A percentile compares a stretch with the other conserved stretches of the same genome.
phyloP scores from a whole-genome alignment of 2,113 vertebrate species.

The Myodes glareolus region DNA sequence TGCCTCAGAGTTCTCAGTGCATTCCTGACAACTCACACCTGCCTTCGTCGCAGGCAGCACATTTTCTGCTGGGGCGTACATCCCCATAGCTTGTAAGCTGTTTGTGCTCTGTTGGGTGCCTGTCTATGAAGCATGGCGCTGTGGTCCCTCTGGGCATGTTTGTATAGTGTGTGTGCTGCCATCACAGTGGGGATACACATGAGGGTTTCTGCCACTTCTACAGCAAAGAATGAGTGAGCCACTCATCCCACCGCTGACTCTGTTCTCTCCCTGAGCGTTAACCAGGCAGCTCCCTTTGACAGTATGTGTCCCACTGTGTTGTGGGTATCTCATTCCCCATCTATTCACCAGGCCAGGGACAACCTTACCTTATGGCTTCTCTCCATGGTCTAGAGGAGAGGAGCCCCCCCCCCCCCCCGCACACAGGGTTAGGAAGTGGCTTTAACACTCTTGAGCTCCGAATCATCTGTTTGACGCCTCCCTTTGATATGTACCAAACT shows the following conservation, averaged over 20 bases:
- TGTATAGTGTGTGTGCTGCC: background rate
- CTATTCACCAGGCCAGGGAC: background rate
- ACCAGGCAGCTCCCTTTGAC: background rate
- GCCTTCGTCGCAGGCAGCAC: background rate
- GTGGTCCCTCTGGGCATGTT: background rate
- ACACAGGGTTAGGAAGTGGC: no score
- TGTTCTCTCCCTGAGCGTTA: background rate
- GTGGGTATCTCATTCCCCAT: background rate
- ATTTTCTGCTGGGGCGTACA: background rate
- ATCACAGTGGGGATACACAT: background rate
- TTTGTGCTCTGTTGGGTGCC: background rate
- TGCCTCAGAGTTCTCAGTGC: background rate
- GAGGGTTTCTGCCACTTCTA: background rate
- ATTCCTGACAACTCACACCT: background rate
- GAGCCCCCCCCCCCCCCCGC: no score
- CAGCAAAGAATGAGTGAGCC: background rate
- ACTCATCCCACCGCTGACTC: rapidly evolving
- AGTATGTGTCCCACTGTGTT: rapidly evolving
- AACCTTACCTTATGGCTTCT: background rate
- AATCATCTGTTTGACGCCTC: conserved; percentile 71
- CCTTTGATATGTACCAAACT: background rate
- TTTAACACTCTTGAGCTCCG: conserved; percentile 63
- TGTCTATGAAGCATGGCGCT: rapidly evolving
- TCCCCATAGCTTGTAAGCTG: background rate
- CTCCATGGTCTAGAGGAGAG: background rate